Evolutionary conservation across 2,888 invertebrate species (phyloP).

Genomic region (Reticulitermes lucifugus): DNA sequence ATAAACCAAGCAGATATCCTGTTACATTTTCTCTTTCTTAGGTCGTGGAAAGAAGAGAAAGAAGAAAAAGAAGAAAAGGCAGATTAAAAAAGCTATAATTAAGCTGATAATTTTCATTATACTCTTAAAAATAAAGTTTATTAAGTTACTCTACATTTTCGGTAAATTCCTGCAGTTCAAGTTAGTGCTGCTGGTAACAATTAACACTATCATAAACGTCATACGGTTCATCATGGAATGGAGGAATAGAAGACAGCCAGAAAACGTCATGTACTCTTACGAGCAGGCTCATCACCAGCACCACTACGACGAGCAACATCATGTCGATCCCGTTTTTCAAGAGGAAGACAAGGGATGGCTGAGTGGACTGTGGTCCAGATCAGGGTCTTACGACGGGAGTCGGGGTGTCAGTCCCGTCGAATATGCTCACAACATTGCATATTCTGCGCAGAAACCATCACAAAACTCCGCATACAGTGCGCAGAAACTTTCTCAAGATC

Average conservation of each 20-base stretch:
- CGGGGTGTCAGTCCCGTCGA: too few relatives aligned
- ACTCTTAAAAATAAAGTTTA: conserved; percentile 25
- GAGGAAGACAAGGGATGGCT: neutral
- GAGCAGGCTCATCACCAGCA: conserved; percentile 27
- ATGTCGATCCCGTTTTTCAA: neutral
- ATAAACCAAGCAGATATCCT: too few relatives aligned
- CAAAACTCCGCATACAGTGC: too few relatives aligned
- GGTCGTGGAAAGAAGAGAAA: conserved; percentile 22
- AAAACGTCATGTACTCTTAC: neutral
- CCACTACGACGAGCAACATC: conserved; percentile 18
- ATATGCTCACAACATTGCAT: neutral
- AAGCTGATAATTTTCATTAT: neutral
- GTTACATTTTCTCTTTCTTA: neutral
- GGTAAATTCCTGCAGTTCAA: conserved; percentile 27
- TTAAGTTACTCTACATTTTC: neutral
- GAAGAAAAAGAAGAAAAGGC: conserved; percentile 18
- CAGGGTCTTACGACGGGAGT: neutral
- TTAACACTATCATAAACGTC: conserved; percentile 26
- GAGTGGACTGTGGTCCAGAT: neutral
- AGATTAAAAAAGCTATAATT: neutral
- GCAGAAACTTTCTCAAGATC: too few relatives aligned
- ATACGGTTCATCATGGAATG: conserved; percentile 1
- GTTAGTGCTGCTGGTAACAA: neutral
- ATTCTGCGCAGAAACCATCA: neutral
- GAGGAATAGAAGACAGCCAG: neutral